These are phyloP conservation scores for Chlorospingus semifuscus DNA, from an alignment of 2,797 vertebrate species.

Conservation along the genomic window DNA sequence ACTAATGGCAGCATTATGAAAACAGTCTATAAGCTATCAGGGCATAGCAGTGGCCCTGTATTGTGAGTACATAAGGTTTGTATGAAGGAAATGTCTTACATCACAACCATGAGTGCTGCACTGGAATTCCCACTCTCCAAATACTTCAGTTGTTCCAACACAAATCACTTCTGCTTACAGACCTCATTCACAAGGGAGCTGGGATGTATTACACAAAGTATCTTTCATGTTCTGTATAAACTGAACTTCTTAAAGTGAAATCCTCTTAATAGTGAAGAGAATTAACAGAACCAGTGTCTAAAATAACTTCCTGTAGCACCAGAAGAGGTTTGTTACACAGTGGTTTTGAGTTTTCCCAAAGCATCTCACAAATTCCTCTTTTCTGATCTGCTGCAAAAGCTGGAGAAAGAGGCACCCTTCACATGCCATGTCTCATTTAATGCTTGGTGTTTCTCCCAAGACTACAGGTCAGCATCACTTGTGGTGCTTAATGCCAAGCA, in stretches of 20 bases:
- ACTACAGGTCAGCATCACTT: background rate
- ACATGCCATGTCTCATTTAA: background rate
- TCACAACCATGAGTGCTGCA: accelerated
- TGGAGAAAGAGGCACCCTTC: background rate
- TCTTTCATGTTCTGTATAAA: background rate
- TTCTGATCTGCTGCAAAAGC: background rate
- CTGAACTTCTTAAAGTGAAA: background rate
- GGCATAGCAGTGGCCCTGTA: background rate
- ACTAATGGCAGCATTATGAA: background rate
- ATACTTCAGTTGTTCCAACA: background rate
- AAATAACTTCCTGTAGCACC: background rate
- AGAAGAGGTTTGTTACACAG: background rate
- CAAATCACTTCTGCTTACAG: background rate
- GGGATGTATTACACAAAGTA: accelerated
- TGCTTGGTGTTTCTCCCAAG: background rate
- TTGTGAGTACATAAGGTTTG: background rate
- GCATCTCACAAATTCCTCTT: background rate
- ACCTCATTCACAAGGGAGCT: background rate
- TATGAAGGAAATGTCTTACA: background rate
- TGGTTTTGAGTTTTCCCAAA: background rate
- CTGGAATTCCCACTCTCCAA: background rate
- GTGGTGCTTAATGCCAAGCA: background rate
- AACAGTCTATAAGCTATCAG: background rate
- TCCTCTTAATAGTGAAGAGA: background rate
- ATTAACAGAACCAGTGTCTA: background rate